Percentiles rank a stretch among this genome's conserved stretches.
These are phyloP conservation scores for Agriopis leucophaearia DNA, from an alignment of 2,888 invertebrate species.

Conservation along the genomic window DNA sequence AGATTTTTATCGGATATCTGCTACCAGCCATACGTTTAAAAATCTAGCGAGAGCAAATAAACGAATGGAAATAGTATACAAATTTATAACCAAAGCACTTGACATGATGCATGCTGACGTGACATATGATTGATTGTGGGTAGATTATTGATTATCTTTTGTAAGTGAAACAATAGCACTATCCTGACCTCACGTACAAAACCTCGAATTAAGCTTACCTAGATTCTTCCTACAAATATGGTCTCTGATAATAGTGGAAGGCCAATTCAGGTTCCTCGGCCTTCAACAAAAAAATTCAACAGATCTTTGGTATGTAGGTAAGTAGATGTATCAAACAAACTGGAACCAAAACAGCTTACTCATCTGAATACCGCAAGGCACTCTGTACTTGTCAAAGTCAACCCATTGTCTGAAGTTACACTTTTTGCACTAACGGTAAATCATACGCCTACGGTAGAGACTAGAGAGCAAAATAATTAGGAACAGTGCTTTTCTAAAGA, in stretches of 20 bases:
- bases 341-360: conserved; percentile 51
- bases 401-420: conserved; percentile 49
- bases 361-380: conserved; percentile 62
- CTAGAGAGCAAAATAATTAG: conserved; percentile 39
- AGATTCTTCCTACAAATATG: conserved; percentile 18
- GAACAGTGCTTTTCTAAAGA: conserved; percentile 27
- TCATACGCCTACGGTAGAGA: conserved; percentile 45
- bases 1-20: too few relatives aligned
- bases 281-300: background rate
- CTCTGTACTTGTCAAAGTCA: conserved; percentile 61
- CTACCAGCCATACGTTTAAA: too few relatives aligned
- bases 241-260: background rate
- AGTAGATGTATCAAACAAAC: conserved; percentile 43
- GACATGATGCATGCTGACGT: background rate
- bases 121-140: conserved; percentile 15
- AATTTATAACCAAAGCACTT: background rate
- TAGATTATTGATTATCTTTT: conserved; percentile 22
- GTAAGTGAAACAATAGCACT: conserved; percentile 22
- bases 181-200: conserved; percentile 18
- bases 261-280: background rate
- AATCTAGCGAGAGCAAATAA: too few relatives aligned
- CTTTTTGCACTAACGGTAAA: conserved; percentile 61
- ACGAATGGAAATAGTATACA: background rate
- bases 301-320: conserved; percentile 12
- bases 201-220: conserved; percentile 16